Conservation (phyloP, 2,113 vertebrate species). For the Lycaon pictus region DNA sequence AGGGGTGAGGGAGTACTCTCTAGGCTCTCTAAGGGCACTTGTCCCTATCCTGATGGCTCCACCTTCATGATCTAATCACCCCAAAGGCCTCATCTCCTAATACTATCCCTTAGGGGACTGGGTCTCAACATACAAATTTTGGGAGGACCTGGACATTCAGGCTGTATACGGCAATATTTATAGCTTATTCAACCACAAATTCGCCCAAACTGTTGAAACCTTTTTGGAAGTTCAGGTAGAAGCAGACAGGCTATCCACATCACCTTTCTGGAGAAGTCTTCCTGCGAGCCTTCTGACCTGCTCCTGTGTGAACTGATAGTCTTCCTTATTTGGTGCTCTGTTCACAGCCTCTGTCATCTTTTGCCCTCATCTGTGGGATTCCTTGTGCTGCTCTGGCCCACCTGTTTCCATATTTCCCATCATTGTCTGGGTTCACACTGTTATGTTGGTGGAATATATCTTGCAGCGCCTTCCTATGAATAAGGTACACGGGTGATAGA, state of each 20-base stretch:
- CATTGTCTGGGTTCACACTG: background rate
- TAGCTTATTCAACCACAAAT: background rate
- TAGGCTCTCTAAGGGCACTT: background rate
- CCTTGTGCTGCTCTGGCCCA: background rate
- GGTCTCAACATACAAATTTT: background rate
- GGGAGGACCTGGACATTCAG: background rate
- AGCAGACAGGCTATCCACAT: rapidly evolving
- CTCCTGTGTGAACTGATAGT: rapidly evolving
- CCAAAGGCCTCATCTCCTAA: background rate
- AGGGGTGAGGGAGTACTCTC: background rate
- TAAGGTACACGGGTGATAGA: background rate
- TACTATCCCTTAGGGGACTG: background rate
- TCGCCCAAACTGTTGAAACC: background rate
- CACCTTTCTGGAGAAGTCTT: background rate
- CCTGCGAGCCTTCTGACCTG: background rate
- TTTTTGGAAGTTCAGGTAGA: background rate
- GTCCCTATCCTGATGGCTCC: background rate
- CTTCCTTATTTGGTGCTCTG: rapidly evolving
- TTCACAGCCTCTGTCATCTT: background rate
- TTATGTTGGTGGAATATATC: background rate
- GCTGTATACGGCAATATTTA: background rate
- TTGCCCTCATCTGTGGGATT: rapidly evolving
- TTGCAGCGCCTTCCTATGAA: background rate
- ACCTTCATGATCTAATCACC: background rate
- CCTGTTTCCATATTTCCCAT: background rate